Percentiles rank a stretch among this genome's conserved stretches.
Evolutionary conservation across 1,140 invertebrate genomes (phyloP).

Genomic region (Drosophila novamexicana): DNA sequence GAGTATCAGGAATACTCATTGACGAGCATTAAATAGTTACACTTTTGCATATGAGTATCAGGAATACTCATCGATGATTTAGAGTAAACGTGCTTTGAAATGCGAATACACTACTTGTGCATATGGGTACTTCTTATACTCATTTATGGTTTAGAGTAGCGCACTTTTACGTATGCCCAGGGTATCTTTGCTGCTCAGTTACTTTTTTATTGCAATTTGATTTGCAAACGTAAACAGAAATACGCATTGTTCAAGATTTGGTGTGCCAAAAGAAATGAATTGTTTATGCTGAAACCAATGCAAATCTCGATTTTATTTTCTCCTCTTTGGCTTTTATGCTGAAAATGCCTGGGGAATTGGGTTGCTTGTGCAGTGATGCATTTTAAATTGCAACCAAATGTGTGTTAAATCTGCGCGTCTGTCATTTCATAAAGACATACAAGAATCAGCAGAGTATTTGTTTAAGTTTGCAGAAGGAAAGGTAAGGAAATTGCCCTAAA

Average conservation of each 20-base stretch:
- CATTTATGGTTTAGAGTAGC: too few relatives aligned
- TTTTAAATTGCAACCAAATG: slow-evolving; percentile 12
- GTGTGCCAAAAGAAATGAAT: slow-evolving; percentile 35
- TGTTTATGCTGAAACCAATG: slow-evolving; percentile 22
- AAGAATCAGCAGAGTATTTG: not conserved
- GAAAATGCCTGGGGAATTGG: slow-evolving; percentile 47
- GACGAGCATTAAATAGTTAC: too few relatives aligned
- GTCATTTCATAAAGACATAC: not conserved
- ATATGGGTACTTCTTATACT: too few relatives aligned
- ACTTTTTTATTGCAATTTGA: not conserved
- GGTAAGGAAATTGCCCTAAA: too few relatives aligned
- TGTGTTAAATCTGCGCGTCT: slow-evolving; percentile 4
- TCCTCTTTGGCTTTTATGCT: slow-evolving; percentile 10
- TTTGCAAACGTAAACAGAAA: slow-evolving; percentile 17
- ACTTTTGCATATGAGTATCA: too few relatives aligned
- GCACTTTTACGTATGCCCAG: not conserved
- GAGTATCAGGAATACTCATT: too few relatives aligned
- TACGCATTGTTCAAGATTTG: slow-evolving; percentile 34
- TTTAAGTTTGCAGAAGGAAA: too few relatives aligned
- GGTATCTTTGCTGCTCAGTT: not conserved
- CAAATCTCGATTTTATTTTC: slow-evolving; percentile 11
- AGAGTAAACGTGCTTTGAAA: too few relatives aligned
- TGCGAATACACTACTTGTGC: too few relatives aligned
- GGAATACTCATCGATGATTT: too few relatives aligned
- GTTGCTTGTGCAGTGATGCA: slow-evolving; percentile 28